phyloP scores from a whole-genome alignment of 2,797 vertebrate genomes.

The Pogonophryne albipinna region DNA sequence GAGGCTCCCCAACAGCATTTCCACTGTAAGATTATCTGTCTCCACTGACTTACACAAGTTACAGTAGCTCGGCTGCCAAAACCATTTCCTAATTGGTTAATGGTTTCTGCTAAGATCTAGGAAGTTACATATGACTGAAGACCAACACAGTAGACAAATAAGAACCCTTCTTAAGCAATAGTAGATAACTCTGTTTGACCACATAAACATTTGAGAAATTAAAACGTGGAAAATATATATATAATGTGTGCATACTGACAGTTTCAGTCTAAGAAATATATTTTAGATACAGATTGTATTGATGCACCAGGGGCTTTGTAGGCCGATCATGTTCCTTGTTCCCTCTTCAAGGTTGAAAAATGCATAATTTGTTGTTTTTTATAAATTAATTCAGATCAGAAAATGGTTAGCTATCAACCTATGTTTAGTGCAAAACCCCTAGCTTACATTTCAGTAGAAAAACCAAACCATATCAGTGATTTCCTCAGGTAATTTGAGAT shows the following conservation, averaged over 20 bases:
- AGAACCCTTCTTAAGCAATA: background rate
- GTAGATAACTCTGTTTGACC: too few species aligned
- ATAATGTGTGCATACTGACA: background rate
- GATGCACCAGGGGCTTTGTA: background rate
- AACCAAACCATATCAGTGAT: background rate
- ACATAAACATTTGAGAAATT: too few species aligned
- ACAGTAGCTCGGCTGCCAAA: background rate
- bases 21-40: conserved; percentile 19
- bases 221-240: background rate
- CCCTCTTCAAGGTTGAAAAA: background rate
- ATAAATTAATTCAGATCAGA: background rate
- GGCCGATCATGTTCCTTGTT: conserved; percentile 11
- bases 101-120: background rate
- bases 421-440: too few species aligned
- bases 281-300: conserved; percentile 1
- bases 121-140: background rate
- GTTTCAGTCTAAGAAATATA: conserved; percentile 14
- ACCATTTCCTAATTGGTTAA: background rate
- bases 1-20: conserved; percentile 17
- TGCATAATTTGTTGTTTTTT: background rate
- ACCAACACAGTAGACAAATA: background rate
- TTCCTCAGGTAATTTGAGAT: background rate
- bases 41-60: conserved; percentile 1
- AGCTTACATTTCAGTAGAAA: background rate
- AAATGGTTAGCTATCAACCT: too few species aligned